Percentiles rank a stretch among this genome's conserved stretches.
Evolutionary conservation across 2,888 invertebrate species (phyloP).

Genomic region (Silvanus unidentatus): DNA sequence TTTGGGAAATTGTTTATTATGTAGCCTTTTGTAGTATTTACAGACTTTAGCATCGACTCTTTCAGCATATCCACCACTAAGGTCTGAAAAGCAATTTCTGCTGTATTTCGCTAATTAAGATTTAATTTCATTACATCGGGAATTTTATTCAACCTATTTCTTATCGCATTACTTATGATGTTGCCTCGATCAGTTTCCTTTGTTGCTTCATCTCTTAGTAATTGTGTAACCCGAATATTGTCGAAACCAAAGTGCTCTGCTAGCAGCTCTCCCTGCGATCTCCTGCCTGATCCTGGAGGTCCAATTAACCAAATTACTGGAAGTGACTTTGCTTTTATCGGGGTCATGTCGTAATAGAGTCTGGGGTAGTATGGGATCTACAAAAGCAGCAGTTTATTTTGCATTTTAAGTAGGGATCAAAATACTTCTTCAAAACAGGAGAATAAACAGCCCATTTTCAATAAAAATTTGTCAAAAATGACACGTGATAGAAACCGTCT

Average conservation of each 20-base stretch:
- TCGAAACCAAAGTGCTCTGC: conserved; percentile 26
- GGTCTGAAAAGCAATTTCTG: conserved; percentile 43
- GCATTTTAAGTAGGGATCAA: neutral
- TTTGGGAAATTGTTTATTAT: conserved; percentile 55
- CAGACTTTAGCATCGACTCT: conserved; percentile 50
- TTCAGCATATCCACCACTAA: conserved; percentile 53
- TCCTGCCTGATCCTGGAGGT: conserved; percentile 33
- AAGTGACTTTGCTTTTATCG: conserved; percentile 40
- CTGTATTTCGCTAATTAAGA: too few species aligned
- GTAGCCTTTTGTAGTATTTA: conserved; percentile 47
- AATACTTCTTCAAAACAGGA: neutral
- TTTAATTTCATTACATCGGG: conserved; percentile 31
- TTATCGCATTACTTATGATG: conserved; percentile 46
- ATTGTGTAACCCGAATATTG: conserved; percentile 39
- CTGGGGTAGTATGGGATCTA: conserved; percentile 15
- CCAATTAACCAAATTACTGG: conserved; percentile 53
- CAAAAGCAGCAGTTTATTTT: neutral
- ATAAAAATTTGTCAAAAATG: neutral
- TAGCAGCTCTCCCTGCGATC: conserved; percentile 28
- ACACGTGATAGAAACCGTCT: neutral
- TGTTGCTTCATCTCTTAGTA: conserved; percentile 47
- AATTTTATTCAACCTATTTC: conserved; percentile 44
- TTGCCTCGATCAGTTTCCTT: conserved; percentile 51
- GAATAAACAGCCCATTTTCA: conserved; percentile 1
- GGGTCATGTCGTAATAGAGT: conserved; percentile 38